Conservation (phyloP, 2,888 invertebrate species). For the Rosalia funebris region DNA sequence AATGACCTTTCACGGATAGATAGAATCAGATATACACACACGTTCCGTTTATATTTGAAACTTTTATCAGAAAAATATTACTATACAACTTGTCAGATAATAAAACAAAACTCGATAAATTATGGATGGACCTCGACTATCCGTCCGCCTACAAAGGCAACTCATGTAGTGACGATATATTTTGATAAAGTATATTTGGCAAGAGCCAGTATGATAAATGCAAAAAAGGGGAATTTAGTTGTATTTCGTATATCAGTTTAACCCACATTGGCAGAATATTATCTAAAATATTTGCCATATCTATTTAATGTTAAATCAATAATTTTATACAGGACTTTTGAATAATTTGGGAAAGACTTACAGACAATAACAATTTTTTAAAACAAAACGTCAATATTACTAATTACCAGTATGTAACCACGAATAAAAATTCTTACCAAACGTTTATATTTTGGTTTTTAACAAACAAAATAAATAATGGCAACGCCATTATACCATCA, state of each 20-base stretch:
- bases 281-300: too few relatives aligned
- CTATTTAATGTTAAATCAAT: too few relatives aligned
- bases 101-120: constrained; percentile 59
- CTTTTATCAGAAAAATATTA: constrained; percentile 60
- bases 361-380: too few relatives aligned
- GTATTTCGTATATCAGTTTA: constrained; percentile 46
- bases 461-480: too few relatives aligned
- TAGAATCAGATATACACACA: constrained; percentile 56
- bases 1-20: too few relatives aligned
- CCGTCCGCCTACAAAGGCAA: constrained; percentile 50
- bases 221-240: constrained; percentile 51
- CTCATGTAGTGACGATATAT: constrained; percentile 58
- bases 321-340: too few relatives aligned
- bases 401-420: too few relatives aligned
- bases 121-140: constrained; percentile 53
- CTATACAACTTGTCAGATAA: constrained; percentile 57
- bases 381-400: too few relatives aligned
- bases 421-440: too few relatives aligned
- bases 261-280: constrained; percentile 54
- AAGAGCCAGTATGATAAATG: constrained; percentile 44
- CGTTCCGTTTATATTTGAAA: constrained; percentile 62
- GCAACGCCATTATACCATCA: too few relatives aligned
- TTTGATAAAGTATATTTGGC: constrained; percentile 57
- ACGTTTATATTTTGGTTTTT: too few relatives aligned
- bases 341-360: too few relatives aligned